Percentiles rank a stretch among this genome's conserved stretches.
These are phyloP conservation scores for Alosa alosa DNA, from an alignment of 2,113 vertebrate genomes.

Conservation along the genomic window DNA sequence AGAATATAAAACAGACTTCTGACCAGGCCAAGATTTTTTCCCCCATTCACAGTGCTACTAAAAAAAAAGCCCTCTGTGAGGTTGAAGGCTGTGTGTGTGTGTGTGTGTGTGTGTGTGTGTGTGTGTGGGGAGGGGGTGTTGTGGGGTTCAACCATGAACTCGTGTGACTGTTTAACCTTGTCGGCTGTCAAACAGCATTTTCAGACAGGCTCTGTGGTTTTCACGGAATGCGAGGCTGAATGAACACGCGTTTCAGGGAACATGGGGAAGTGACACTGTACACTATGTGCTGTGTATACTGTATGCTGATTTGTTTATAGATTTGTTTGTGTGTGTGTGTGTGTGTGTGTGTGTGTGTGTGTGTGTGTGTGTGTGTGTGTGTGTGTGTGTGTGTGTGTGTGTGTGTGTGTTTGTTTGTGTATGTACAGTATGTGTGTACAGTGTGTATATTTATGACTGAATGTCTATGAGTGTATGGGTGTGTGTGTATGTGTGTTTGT, in stretches of 20 bases:
- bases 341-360: neutral
- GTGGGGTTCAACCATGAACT: neutral
- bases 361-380: no score
- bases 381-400: no score
- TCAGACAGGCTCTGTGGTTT: neutral
- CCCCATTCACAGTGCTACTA: neutral
- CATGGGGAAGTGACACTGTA: neutral
- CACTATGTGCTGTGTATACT: neutral
- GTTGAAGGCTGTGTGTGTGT: neutral
- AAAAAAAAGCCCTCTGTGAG: no score
- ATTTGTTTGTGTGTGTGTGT: neutral
- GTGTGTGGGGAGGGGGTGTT: neutral
- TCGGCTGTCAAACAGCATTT: neutral
- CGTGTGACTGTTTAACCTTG: conserved; percentile 13
- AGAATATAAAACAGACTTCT: conserved; percentile 2
- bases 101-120: no score
- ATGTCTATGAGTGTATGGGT: no score
- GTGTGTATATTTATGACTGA: neutral
- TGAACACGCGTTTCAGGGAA: conserved; percentile 28
- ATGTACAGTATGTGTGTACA: neutral
- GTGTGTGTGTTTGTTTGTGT: neutral
- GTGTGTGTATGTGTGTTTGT: neutral
- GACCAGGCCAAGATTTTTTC: neutral
- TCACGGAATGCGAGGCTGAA: conserved; percentile 17
- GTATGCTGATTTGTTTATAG: conserved; percentile 19